Percentiles rank a stretch among this genome's conserved stretches.
Conservation (phyloP, 2,797 vertebrate species). For the Brachymystax lenok region DNA sequence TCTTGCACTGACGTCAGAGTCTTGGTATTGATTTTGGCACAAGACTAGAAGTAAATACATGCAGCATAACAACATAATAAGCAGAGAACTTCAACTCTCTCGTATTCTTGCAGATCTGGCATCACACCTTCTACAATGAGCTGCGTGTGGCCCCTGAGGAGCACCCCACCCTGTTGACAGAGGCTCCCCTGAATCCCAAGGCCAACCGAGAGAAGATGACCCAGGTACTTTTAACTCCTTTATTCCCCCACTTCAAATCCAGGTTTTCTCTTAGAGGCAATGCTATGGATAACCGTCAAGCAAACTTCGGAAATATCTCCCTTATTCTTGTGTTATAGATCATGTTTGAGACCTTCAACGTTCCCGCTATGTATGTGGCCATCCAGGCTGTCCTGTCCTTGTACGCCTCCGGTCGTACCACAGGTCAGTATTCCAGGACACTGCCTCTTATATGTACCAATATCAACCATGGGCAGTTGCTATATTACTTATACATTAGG, state of each 20-base stretch:
- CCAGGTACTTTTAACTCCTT: conserved; percentile 75
- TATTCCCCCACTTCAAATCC: neutral
- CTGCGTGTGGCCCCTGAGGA: conserved; percentile 96
- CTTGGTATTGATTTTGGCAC: no score
- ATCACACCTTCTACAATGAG: conserved; percentile 99
- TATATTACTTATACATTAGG: neutral
- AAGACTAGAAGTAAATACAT: neutral
- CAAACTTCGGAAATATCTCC: neutral
- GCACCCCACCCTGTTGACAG: conserved; percentile 95
- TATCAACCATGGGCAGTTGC: neutral
- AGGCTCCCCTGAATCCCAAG: conserved; percentile 97
- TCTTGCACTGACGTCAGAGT: no score
- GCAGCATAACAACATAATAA: neutral
- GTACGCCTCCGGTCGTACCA: conserved; percentile 84
- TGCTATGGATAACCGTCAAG: neutral
- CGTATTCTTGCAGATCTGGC: conserved; percentile 86
- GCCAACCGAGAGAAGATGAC: conserved; percentile 99
- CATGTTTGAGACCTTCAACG: conserved; percentile 87
- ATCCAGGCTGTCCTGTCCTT: conserved; percentile 85
- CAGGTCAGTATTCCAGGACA: conserved; percentile 67
- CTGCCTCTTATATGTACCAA: no score
- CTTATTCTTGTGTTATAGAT: conserved; percentile 65
- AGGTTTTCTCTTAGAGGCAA: no score
- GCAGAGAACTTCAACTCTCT: neutral
- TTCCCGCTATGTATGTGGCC: conserved; percentile 83